phyloP scores from a whole-genome alignment of 2,797 vertebrate species.

The Sitta carolinensis region DNA sequence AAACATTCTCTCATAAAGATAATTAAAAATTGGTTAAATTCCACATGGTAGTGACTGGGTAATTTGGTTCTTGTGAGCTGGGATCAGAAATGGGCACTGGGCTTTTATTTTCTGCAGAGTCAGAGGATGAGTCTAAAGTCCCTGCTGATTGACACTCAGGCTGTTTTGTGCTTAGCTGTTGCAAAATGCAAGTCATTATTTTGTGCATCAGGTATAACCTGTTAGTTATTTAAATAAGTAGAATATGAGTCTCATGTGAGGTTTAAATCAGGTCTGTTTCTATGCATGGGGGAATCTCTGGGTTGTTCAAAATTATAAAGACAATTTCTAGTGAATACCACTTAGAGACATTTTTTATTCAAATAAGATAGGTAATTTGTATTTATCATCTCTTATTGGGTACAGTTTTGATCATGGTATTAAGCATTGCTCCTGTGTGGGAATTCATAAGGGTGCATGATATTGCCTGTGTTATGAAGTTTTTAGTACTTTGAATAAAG shows the following conservation, averaged over 20 bases:
- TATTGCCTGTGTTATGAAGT: neutral
- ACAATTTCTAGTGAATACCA: neutral
- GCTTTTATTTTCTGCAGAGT: neutral
- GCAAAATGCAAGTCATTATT: neutral
- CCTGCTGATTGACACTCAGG: neutral
- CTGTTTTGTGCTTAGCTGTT: neutral
- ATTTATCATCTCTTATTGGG: neutral
- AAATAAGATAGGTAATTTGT: neutral
- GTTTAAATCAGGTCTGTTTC: neutral
- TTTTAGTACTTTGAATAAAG: neutral
- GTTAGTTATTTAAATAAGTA: neutral
- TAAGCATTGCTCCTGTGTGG: neutral
- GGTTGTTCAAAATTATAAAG: neutral
- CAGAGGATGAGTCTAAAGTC: neutral
- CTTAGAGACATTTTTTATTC: neutral
- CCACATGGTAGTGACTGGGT: neutral
- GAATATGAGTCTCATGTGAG: neutral
- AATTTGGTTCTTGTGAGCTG: neutral
- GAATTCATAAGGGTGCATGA: neutral
- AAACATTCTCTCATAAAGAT: neutral
- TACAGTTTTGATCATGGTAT: neutral
- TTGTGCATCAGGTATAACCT: neutral
- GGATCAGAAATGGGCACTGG: neutral
- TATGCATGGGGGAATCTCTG: neutral
- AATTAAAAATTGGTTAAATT: constrained; percentile 1